Evolutionary conservation across 2,113 vertebrate genomes (phyloP).

Genomic region (Pantherophis guttatus): DNA sequence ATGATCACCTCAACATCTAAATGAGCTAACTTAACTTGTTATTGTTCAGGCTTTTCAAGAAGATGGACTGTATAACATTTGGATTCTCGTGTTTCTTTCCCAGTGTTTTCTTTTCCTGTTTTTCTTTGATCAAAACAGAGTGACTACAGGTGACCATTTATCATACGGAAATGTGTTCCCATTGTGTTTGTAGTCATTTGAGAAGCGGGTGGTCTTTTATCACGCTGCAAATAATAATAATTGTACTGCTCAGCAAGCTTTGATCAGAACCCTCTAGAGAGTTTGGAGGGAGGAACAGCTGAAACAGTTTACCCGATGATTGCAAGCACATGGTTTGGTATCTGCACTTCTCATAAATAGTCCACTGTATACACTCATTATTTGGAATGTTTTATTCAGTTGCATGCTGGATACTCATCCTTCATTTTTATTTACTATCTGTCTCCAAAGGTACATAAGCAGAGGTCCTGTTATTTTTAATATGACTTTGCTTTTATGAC

Average conservation of each 20-base stretch:
- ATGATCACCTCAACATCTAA: background rate
- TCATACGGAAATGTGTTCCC: background rate
- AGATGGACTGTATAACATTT: slow-evolving; percentile 23
- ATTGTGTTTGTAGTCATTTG: background rate
- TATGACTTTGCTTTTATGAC: slow-evolving; percentile 48
- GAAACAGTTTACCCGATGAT: background rate
- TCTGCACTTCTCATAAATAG: background rate
- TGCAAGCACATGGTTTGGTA: background rate
- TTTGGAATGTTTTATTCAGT: slow-evolving; percentile 67
- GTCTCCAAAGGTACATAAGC: slow-evolving; percentile 49
- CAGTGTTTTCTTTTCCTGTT: slow-evolving; percentile 38
- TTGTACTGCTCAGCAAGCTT: background rate
- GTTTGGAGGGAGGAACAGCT: background rate
- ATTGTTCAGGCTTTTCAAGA: background rate
- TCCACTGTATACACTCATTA: background rate
- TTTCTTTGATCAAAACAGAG: slow-evolving; percentile 33
- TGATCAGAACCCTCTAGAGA: background rate
- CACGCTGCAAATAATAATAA: background rate
- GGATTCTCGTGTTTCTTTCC: slow-evolving; percentile 31
- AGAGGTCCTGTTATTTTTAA: slow-evolving; percentile 57
- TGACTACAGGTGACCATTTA: background rate
- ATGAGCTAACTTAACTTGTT: background rate
- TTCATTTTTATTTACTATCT: slow-evolving; percentile 64
- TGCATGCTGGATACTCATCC: slow-evolving; percentile 81
- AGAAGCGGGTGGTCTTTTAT: background rate